Base-by-base conservation (phyloP, 2,888 invertebrate species). In the Diadegma fenestrale region DNA sequence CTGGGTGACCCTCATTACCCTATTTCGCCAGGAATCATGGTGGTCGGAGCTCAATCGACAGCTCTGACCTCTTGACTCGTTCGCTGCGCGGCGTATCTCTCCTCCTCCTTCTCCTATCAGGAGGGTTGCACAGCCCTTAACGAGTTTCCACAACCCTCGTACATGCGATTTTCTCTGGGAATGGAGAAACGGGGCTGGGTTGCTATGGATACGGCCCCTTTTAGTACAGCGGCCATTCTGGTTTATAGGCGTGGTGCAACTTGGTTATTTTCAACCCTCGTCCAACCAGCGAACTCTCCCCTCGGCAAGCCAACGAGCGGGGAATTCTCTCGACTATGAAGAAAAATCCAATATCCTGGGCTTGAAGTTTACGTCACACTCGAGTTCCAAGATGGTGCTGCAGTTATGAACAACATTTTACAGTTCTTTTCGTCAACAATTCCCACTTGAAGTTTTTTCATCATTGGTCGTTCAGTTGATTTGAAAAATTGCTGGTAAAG, bases 211-310 rank as follows among this genome's bases (percentile, higher is more conserved):
- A 84, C 86, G 45, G 48, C 84, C 73, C 54, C 61, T 66, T 64
- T 87, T 82, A 90, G 89, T 48, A 43, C 73, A 66, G 88, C 89
- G 83, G 91, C 92, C 92, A 92, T 92, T 86, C 80, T 89, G 88
- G 82, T 84, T 85, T 86, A 88, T 89, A 89, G 90, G 91, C 90
- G 90, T 90, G 89, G 87, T 80, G 77, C 77, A 69, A 61, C 77
- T 80, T 61, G 41, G 54, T 61, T 77, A 71, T 41, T 76, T 77
- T 41, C 48, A 26, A 71, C 78, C 86, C 78, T 82, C 81, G 84
- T 73, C 86, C 86, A 83, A 83, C 80, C 86, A 54, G 72, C 80
- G 68, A 76, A 69, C 77, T 80, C 76, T 63, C 26, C 86, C 80
- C 73, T 80, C 61, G 73, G 26, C 12, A 30, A 1, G 17, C 14